Base-by-base conservation (phyloP, 2,888 invertebrate genomes). In the Ophioninae sp. region DNA sequence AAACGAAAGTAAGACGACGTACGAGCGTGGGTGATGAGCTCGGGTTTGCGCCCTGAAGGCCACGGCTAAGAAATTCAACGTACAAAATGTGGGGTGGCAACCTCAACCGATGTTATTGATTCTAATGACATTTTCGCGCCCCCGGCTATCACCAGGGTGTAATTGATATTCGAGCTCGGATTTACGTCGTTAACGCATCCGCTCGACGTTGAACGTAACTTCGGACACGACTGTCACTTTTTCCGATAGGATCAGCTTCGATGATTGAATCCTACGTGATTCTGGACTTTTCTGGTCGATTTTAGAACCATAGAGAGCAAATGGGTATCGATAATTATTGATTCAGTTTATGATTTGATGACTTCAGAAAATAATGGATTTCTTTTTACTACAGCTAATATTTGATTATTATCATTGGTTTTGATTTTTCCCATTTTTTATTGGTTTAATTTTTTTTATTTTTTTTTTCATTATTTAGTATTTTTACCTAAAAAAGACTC, bases 51-150 rank as follows among this genome's bases (percentile, higher is more conserved):
- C 72, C 81, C 78, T 56, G 72, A 81, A 81, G 84, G 84, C 74
- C 67, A 82, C 83, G 79, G 77, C 82, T 83, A 86, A 82, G 86
- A n/a, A n/a, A n/a, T n/a, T n/a, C n/a, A 71, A 64, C 69, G 64
- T 20, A 61, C 39, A 68, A 67, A 83, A 76, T 69, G 68, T 69
- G 56, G 83, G 65, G 71, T 86, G 73, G 82, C 86, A 82, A 81
- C 75, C 75, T 81, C 67, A 30, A 2, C 13, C 85, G 84, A 84
- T 89, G 89, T 90, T 91, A 91, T 91, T 90, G 91, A 91, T 91
- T 91, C 90, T 90, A 91, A 91, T 91, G 91, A 91, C 88, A 90
- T 91, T 91, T 91, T 91, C 90, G 87, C 89, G 90, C 90, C 91
- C 86, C 86, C 85, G 90, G 91, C 90, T 85, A 88, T 86, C n/a